These are phyloP conservation scores for Anolis apletophallus DNA, from an alignment of 2,797 vertebrate genomes.

Conservation along the genomic window DNA sequence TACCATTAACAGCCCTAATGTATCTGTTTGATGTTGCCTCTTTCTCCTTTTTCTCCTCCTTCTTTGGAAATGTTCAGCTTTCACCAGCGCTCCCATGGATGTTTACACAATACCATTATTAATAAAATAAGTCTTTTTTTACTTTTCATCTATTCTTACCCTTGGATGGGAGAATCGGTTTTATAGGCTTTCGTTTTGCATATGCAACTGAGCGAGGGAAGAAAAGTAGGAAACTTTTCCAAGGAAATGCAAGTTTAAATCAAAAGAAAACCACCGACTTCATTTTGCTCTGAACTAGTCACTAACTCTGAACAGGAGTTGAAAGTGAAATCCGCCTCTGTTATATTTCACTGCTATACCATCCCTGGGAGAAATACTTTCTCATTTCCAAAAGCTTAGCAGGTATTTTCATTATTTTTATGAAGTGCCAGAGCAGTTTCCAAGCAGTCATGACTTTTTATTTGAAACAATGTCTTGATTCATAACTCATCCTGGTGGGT, in stretches of 20 bases:
- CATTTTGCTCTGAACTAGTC: neutral
- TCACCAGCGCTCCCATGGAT: neutral
- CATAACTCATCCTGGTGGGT: neutral
- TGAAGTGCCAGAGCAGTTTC: neutral
- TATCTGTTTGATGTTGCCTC: neutral
- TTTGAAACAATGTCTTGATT: constrained; percentile 19
- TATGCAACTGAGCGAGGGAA: neutral
- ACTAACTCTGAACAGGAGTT: neutral
- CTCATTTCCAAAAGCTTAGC: constrained; percentile 22
- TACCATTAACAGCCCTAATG: neutral
- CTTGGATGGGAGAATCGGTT: neutral
- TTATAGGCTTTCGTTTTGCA: neutral
- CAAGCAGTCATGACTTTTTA: constrained; percentile 13
- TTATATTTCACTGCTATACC: neutral
- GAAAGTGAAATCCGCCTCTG: neutral
- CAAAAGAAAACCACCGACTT: neutral
- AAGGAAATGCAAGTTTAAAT: neutral
- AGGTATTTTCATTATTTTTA: constrained; percentile 30
- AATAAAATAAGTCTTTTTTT: neutral
- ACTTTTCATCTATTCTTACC: neutral
- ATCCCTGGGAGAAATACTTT: constrained; percentile 9
- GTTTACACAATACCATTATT: neutral
- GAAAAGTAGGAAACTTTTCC: neutral
- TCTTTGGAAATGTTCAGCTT: neutral
- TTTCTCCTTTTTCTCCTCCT: no score